Base-by-base conservation (phyloP, 2,797 vertebrate species). In the Pantherophis alleghaniensis region DNA sequence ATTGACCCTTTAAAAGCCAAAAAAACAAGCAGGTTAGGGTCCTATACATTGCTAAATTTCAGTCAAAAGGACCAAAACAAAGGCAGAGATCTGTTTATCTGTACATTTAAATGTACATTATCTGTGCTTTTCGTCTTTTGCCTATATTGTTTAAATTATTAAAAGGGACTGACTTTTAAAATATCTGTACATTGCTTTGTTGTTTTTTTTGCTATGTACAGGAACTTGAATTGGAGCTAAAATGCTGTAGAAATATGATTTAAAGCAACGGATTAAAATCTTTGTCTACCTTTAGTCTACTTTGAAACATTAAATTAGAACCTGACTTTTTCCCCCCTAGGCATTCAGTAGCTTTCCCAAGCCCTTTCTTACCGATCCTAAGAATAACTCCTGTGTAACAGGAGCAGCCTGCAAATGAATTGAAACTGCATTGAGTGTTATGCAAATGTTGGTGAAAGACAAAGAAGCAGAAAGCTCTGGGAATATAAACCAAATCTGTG, bases 351-450 rank as follows among this genome's bases (percentile, higher is more conserved):
- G 42, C 32, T 93, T 57, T 87, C 13, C 4, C 55, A 93, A 55
- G 66, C n/a, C 5, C 66, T 83, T 93, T 60, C 55, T 18, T 47
- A 13, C 6, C 20, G 63, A 14, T 55, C 87, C 92, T 91, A 93
- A 93, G 90, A 93, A 93, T 93, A 93, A 90, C 56, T 13, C 18
- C 57, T 12, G 24, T 28, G 42, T 93, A 93, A 91, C 86, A 42
- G 63, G 86, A 93, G 63, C n/a, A 53, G 86, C 28, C 20, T 37
- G 11, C 18, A n/a, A 37, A 37, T 51, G 90, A 47, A 91, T 42
- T 7, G 42, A 60, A 47, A n/a, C 90, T 91, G 20, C 22, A 42
- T 28, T 42, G 42, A 87, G 37, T 79, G 37, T 79, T 88, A 87
- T 60, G 66, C 42, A 91, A 91, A 91, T 79, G 26, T 42, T 88